Conservation (phyloP, 2,888 invertebrate genomes). For the Mamestra brassicae region DNA sequence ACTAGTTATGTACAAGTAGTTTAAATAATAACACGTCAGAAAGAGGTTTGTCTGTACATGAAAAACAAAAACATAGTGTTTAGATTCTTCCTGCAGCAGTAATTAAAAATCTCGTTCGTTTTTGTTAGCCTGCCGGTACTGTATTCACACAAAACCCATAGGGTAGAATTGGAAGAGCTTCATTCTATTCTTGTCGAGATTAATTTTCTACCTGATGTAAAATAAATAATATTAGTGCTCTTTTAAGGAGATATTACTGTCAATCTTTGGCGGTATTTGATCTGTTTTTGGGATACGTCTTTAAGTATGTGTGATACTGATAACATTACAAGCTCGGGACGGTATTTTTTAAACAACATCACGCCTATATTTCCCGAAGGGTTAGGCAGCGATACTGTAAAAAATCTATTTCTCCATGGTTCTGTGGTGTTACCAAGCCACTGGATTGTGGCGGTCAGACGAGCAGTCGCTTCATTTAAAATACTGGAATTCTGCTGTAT, state of each 20-base stretch:
- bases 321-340: too few relatives aligned
- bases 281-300: too few relatives aligned
- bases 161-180: conserved; percentile 1
- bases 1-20: neutral
- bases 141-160: conserved; percentile 14
- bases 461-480: neutral
- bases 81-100: conserved; percentile 18
- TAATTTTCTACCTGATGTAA: neutral
- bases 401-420: too few relatives aligned
- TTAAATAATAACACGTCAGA: neutral
- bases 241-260: too few relatives aligned
- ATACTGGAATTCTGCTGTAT: neutral
- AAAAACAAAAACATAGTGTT: conserved; percentile 11
- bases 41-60: neutral
- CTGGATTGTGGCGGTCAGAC: too few relatives aligned
- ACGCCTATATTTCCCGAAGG: too few relatives aligned
- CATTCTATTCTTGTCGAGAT: neutral
- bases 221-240: neutral
- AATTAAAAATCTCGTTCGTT: conserved; percentile 52
- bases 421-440: too few relatives aligned
- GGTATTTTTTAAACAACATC: too few relatives aligned
- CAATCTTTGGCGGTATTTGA: too few relatives aligned
- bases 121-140: conserved; percentile 16
- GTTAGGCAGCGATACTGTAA: too few relatives aligned
- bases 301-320: too few relatives aligned